A percentile compares a stretch with the other conserved stretches of the same genome.
phyloP scores from a whole-genome alignment of 2,888 invertebrate genomes.

The Hoplodrina blanda region DNA sequence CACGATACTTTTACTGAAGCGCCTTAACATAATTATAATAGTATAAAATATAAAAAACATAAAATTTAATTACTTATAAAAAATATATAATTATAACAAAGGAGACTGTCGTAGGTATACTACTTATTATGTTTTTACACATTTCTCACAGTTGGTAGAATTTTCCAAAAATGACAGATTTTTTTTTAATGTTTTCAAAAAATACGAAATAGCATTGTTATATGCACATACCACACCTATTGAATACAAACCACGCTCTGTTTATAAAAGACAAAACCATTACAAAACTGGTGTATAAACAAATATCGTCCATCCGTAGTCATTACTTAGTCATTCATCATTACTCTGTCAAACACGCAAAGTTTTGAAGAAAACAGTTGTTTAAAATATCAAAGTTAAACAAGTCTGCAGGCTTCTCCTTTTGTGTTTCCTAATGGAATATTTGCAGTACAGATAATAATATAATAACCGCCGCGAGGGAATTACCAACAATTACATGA shows the following conservation, averaged over 20 bases:
- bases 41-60: too few relatives aligned
- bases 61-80: too few relatives aligned
- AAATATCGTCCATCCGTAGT: constrained; percentile 12
- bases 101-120: too few relatives aligned
- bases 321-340: constrained; percentile 24
- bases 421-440: constrained; percentile 47
- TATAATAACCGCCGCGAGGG: constrained; percentile 10
- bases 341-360: constrained; percentile 34
- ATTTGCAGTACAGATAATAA: constrained; percentile 18
- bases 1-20: not conserved
- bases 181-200: too few relatives aligned
- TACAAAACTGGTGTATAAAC: constrained; percentile 7
- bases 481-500: constrained; percentile 18
- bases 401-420: constrained; percentile 31
- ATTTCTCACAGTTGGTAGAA: too few relatives aligned
- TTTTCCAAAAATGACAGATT: too few relatives aligned
- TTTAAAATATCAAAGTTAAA: constrained; percentile 57
- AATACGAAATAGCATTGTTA: too few relatives aligned
- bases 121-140: too few relatives aligned
- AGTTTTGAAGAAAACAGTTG: constrained; percentile 54
- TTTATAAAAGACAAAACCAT: not conserved
- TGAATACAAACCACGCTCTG: too few relatives aligned
- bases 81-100: too few relatives aligned
- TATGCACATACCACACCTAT: too few relatives aligned
- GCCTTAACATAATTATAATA: not conserved